phyloP scores from a whole-genome alignment of 2,797 vertebrate species.

The Myotis pilosus region DNA sequence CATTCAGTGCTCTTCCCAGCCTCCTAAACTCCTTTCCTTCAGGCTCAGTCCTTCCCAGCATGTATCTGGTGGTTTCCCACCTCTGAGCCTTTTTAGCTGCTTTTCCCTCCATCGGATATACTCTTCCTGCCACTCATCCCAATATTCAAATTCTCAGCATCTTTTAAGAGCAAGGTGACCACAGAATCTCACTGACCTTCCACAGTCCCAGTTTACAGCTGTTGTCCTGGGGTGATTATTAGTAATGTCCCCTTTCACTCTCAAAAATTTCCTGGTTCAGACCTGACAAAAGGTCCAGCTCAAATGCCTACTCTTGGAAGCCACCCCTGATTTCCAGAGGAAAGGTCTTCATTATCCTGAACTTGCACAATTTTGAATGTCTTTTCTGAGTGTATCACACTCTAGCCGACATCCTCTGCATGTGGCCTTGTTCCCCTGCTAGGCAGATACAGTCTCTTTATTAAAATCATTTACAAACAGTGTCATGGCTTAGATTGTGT shows the following conservation, averaged over 20 bases:
- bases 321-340: background rate
- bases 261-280: background rate
- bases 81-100: background rate
- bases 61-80: background rate
- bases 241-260: background rate
- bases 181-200: background rate
- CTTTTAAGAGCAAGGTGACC: background rate
- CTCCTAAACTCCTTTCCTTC: background rate
- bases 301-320: background rate
- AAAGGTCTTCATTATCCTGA: background rate
- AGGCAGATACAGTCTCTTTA: background rate
- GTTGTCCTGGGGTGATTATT: background rate
- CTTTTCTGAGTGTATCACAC: background rate
- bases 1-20: background rate
- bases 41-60: background rate
- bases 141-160: background rate
- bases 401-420: accelerated
- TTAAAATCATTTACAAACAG: background rate
- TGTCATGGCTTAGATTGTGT: background rate
- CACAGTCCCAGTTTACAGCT: background rate
- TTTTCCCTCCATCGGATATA: background rate
- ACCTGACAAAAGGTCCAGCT: background rate
- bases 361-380: too few species aligned
- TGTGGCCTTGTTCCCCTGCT: background rate
- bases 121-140: background rate